Base-by-base conservation (phyloP, 2,888 invertebrate species). In the Oligia latruncula region DNA sequence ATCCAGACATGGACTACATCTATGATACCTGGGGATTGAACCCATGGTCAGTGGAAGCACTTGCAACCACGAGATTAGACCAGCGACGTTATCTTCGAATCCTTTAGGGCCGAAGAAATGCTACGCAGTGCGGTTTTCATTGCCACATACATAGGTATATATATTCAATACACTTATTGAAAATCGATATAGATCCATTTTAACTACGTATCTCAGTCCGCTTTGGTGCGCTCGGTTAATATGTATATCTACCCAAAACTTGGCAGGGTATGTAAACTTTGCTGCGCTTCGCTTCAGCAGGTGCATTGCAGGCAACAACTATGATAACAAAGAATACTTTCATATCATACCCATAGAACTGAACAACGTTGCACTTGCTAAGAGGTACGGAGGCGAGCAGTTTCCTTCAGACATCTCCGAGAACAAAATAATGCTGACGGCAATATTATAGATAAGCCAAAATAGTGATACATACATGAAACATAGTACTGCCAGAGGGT, bases 381-480 rank as follows among this genome's bases (percentile, higher is more conserved):
- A 20, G 62, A 62, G 20, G 43, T n/a, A 60, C 11, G 71, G n/a
- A 20, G 43, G 4, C 8, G 43, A 13, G 13, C 71, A 71, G 62
- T 62, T 71, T 8, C 71, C 71, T 6, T 62, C n/a, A 8, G 13
- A 11, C 13, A 4, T n/a, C 43, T 62, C 71, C n/a, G n/a, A 13
- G 43, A 62, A 71, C 43, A 71, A 62, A 62, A 62, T 13, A 29
- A 43, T 0, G n/a, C 62, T 62, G 43, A 71, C 20, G 71, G n/a
- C 17, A 60, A 60, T 4, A 71, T 60, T 71, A 62, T 62, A 71
- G 62, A 71, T 20, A 4, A 60, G n/a, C 62, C 71, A 71, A 17
- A 60, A n/a, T n/a, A 71, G 71, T 29, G 62, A 71, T 43, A 62
- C 60, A n/a, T 43, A 43, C 71, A 62, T 43, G 20, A 71, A 71